Base-by-base conservation (phyloP, 2,797 vertebrate species). In the Glyptemys insculpta region DNA sequence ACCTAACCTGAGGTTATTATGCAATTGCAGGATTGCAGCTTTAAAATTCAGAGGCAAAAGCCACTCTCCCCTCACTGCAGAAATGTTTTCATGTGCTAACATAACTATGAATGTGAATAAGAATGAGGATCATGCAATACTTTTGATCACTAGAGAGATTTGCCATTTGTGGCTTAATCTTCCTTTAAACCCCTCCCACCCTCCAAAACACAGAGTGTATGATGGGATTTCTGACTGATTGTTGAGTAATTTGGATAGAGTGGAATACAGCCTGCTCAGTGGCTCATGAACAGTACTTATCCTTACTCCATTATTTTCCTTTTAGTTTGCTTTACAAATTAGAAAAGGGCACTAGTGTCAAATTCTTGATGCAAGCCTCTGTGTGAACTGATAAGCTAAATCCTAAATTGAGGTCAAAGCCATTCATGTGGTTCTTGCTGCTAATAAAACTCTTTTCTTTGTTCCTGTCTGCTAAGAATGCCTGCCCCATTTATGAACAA, bases 251-350 rank as follows among this genome's bases (percentile, higher is more conserved):
- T 96, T 95, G 88, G 95, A 78, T 96, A 97, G 97, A 97, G 82
- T 92, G 96, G 96, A 97, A 98, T 97, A 97, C 93, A 97, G 96
- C 96, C 96, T 97, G 97, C 97, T 97, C 97, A 97, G 95, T 97
- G 97, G 96, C 92, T 97, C 97, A 97, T 95, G 87, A 98, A 97
- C 95, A 94, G 94, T 92, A 97, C 97, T 97, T 96, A 93, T 95
- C 97, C 85, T 8, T 97, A 97, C 95, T 96, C 96, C 96, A 97
- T 96, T 90, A 95, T 97, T 95, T 97, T 79, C 96, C 93, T 91
- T 90, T 91, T 97, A 98, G 97, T 98, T 98, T 97, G 97, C 97
- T 98, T 98, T 98, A 97, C 97, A 96, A 97, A 98, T 98, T 97
- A 98, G 97, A 93, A 97, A 97, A 98, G 97, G 97, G 96, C 97